Conservation (phyloP, 2,888 invertebrate species). For the Drosophila antonietae region DNA sequence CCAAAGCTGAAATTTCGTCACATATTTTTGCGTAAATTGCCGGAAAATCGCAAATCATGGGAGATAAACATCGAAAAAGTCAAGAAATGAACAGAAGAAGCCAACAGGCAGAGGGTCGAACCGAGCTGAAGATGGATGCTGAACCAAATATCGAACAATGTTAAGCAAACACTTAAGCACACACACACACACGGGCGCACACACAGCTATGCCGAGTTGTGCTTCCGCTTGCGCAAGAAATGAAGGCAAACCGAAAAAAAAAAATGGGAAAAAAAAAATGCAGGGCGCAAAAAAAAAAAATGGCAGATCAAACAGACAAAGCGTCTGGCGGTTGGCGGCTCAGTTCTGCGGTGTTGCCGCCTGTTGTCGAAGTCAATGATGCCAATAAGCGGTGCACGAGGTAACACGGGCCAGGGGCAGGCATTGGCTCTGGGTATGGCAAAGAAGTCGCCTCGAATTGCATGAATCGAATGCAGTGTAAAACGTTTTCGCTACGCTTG, state of each 20-base stretch:
- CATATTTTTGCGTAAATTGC: constrained; percentile 81
- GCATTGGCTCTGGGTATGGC: background rate
- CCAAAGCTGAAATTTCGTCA: constrained; percentile 73
- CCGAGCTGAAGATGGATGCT: constrained; percentile 42
- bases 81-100: constrained; percentile 74
- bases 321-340: constrained; percentile 56
- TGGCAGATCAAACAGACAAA: constrained; percentile 51
- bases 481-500: constrained; percentile 77
- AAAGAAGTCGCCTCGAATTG: constrained; percentile 17
- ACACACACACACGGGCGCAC: constrained; percentile 30
- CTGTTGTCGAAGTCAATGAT: constrained; percentile 71
- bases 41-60: constrained; percentile 82
- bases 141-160: constrained; percentile 79
- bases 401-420: background rate
- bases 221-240: constrained; percentile 71
- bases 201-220: constrained; percentile 57
- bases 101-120: constrained; percentile 20
- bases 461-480: constrained; percentile 57
- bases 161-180: constrained; percentile 66
- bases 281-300: constrained; percentile 49
- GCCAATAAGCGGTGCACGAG: constrained; percentile 65
- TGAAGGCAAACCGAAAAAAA: constrained; percentile 29
- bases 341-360: constrained; percentile 69
- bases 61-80: constrained; percentile 81
- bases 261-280: constrained; percentile 35